Base-by-base conservation (phyloP, 2,888 invertebrate species). In the Ennomos quercinarius region DNA sequence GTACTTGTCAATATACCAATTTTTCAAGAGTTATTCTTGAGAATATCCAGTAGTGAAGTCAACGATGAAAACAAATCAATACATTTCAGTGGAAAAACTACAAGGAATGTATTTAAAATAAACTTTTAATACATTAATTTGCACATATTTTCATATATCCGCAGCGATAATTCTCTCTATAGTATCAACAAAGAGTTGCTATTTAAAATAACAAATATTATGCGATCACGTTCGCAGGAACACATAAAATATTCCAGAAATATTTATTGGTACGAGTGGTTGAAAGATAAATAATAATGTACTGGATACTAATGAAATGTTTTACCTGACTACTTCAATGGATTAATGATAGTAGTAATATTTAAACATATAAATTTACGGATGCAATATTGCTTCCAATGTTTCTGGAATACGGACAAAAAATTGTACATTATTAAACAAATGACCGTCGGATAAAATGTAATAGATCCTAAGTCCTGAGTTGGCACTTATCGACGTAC, bases 171-270 rank as follows among this genome's bases (percentile, higher is more conserved):
- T 58, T 66, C 51, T 17, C 41, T 51, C 52, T 58, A 27, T 27
- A 50, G 56, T 53, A 58, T 63, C 56, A 63, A 61, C 63, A 66
- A 58, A 53, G 47, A 41, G 3, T 12, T 34, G 53, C 47, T 57
- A 57, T 59, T 61, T 54, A 42, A 55, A 65, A 60, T n/a, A 45
- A 43, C 46, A 49, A 50, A 50, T 59, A 53, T 50, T 49, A 36
- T 41, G 45, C 46, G 49, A 45, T 46, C 52, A 35, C 45, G 27
- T 38, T 42, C 34, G 42, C 8, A 8, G 46, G 36, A 51, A 43
- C 42, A 38, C 46, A 56, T 49, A 45, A 49, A 53, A 49, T 54
- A 45, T 45, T 59, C 53, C 53, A 41, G 37, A n/a, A 9, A 50
- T 54, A 54, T 59, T 59, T 54, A 59, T 59, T 41, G 37, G 10